A percentile compares a stretch with the other conserved stretches of the same genome.
Evolutionary conservation across 1,140 invertebrate species (phyloP).

Genomic region (Drosophila teissieri): DNA sequence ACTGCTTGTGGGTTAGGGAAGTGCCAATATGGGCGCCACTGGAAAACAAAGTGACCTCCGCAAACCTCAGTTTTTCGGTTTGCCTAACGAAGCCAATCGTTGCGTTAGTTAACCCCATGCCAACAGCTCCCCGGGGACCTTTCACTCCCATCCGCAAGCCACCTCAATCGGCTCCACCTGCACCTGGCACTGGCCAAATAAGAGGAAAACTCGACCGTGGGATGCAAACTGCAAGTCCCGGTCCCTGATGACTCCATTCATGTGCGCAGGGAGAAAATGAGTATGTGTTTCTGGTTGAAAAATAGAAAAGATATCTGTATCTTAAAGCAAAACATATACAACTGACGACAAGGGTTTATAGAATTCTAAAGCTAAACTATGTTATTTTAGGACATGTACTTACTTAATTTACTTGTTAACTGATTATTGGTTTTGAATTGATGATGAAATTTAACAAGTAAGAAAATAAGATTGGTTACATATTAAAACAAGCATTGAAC

Average conservation of each 20-base stretch:
- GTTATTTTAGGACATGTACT: no score
- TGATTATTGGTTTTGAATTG: no score
- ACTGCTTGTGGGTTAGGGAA: conserved; percentile 17
- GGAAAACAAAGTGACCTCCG: conserved; percentile 37
- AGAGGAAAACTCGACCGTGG: conserved; percentile 21
- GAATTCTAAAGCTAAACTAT: no score
- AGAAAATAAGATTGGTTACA: no score
- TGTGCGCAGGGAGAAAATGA: background rate
- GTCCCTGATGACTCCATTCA: conserved; percentile 37
- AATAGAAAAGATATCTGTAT: background rate
- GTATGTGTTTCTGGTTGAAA: background rate
- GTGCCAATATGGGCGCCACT: conserved; percentile 31
- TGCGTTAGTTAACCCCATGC: conserved; percentile 51
- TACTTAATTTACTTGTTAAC: no score
- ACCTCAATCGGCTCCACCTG: conserved; percentile 27
- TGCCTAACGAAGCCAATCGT: conserved; percentile 61
- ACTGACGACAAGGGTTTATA: no score
- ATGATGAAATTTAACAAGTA: no score
- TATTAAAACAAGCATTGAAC: no score
- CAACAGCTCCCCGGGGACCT: conserved; percentile 35
- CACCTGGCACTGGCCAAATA: conserved; percentile 24
- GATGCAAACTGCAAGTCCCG: conserved; percentile 31
- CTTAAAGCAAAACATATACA: background rate
- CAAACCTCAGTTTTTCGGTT: conserved; percentile 53
- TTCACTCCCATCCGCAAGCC: conserved; percentile 34